Conservation (phyloP, 1,140 invertebrate genomes). For the Sycobia sp. region DNA sequence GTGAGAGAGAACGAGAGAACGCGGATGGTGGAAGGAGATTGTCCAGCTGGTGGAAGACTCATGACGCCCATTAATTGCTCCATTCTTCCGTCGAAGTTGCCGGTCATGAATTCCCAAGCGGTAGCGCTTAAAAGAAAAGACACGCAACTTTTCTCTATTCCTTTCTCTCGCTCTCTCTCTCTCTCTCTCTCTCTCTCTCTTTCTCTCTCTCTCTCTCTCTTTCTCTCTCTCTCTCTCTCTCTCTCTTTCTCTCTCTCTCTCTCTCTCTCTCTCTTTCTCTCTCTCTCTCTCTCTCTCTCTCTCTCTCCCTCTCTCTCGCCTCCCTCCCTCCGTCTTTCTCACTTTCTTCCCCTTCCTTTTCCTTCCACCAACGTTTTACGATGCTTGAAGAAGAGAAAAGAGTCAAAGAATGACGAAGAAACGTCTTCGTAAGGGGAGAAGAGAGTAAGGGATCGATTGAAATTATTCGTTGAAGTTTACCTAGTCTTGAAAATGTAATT, state of each 20-base stretch:
- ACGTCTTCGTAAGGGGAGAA: background rate
- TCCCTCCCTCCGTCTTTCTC: too few species aligned
- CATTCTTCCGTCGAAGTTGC: constrained; percentile 43
- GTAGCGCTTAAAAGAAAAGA: constrained; percentile 15
- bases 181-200: too few species aligned
- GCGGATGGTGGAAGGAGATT: constrained; percentile 35
- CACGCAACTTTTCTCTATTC: background rate
- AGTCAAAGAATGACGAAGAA: background rate
- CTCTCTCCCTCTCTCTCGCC: too few species aligned
- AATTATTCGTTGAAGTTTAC: constrained; percentile 34
- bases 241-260: too few species aligned
- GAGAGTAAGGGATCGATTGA: background rate
- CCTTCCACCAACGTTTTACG: too few species aligned
- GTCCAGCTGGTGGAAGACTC: constrained; percentile 42
- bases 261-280: too few species aligned
- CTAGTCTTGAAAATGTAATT: constrained; percentile 30
- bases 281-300: too few species aligned
- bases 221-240: too few species aligned
- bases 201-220: too few species aligned
- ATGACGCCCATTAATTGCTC: constrained; percentile 48
- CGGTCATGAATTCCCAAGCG: constrained; percentile 45
- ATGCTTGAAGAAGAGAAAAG: too few species aligned
- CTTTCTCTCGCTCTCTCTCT: too few species aligned
- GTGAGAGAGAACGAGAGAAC: constrained; percentile 9
- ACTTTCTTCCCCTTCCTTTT: too few species aligned